Conservation (phyloP, 2,797 vertebrate genomes). For the Arctocebus calabarensis region DNA sequence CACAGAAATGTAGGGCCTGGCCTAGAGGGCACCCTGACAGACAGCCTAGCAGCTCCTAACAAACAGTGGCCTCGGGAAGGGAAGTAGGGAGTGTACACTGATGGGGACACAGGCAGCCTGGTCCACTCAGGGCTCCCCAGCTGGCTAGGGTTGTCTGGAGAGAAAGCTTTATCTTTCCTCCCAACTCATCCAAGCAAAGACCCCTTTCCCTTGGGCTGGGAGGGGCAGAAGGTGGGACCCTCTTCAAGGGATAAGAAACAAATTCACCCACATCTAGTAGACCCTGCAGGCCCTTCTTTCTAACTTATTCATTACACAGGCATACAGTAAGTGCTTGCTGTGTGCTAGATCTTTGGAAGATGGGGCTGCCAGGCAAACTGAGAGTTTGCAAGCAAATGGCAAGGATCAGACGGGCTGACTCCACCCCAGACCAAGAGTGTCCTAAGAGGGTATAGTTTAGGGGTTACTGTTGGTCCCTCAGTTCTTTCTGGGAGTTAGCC, state of each 20-base stretch:
- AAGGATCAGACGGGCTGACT: background rate
- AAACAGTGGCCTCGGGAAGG: slow-evolving; percentile 10
- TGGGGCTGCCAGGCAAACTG: background rate
- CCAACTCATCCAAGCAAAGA: background rate
- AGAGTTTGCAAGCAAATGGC: slow-evolving; percentile 2
- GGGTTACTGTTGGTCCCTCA: background rate
- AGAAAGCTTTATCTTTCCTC: slow-evolving; percentile 22
- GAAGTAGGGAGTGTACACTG: slow-evolving; percentile 21
- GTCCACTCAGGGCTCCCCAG: background rate
- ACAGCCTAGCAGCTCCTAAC: background rate
- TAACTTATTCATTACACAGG: slow-evolving; percentile 33
- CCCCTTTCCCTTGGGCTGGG: background rate
- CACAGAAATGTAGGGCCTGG: slow-evolving; percentile 62
- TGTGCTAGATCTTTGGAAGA: background rate
- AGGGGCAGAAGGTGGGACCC: slow-evolving; percentile 27
- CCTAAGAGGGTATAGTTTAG: background rate
- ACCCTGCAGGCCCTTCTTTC: background rate
- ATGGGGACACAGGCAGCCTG: background rate
- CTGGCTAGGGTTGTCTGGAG: background rate
- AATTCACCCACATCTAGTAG: background rate
- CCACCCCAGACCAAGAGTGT: background rate
- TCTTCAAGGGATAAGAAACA: background rate
- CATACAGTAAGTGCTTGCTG: background rate
- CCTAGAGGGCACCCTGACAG: slow-evolving; percentile 19
- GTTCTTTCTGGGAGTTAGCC: background rate